Percentiles rank a stretch among this genome's conserved stretches.
These are phyloP conservation scores for Poecilus cupreus DNA, from an alignment of 2,888 invertebrate genomes.

Conservation along the genomic window DNA sequence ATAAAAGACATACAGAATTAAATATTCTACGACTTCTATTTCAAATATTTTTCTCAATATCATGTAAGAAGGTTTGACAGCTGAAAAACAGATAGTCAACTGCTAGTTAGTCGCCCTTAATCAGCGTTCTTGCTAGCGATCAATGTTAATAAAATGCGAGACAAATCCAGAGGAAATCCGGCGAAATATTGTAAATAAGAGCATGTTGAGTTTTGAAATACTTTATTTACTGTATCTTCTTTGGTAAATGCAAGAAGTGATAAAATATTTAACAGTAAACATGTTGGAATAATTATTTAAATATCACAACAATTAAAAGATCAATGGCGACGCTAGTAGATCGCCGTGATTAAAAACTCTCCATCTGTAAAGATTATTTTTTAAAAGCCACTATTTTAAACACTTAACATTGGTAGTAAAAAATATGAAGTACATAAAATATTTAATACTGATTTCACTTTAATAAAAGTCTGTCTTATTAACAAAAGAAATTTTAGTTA, in stretches of 20 bases:
- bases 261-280: conserved; percentile 47
- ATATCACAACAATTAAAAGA: conserved; percentile 45
- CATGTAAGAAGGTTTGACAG: no score
- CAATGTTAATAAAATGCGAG: no score
- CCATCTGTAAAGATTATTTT: background rate
- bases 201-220: conserved; percentile 13
- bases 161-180: no score
- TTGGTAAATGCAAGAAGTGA: conserved; percentile 51
- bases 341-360: background rate
- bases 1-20: no score
- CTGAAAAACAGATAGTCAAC: no score
- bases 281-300: conserved; percentile 40
- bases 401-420: conserved; percentile 7
- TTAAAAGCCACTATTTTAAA: background rate
- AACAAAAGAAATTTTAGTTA: conserved; percentile 50
- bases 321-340: conserved; percentile 47
- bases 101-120: no score
- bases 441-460: conserved; percentile 57
- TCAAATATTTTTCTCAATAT: no score
- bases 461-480: conserved; percentile 51
- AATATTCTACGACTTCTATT: no score
- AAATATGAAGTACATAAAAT: conserved; percentile 51
- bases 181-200: no score
- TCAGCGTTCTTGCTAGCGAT: no score
- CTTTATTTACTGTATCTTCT: conserved; percentile 50